These are phyloP conservation scores for Acronicta leporina DNA, from an alignment of 2,888 invertebrate genomes.

Conservation along the genomic window DNA sequence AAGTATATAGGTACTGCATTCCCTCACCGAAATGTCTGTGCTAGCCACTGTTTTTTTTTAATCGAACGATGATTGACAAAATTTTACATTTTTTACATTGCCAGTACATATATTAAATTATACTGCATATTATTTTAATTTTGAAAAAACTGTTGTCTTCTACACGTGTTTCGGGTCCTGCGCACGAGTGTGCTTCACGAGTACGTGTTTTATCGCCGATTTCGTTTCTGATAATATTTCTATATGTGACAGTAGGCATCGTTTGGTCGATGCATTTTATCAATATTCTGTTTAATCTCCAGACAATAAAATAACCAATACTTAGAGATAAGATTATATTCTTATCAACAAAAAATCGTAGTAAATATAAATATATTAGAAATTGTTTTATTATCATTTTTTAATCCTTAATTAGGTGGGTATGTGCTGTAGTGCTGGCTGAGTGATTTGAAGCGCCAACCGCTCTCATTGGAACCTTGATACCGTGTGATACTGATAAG, in stretches of 20 bases:
- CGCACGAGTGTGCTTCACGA: constrained; percentile 7
- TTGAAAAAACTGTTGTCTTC: constrained; percentile 1
- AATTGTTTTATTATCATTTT: constrained; percentile 1
- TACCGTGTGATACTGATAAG: constrained; percentile 62
- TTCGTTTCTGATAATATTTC: constrained; percentile 4
- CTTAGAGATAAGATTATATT: constrained; percentile 16
- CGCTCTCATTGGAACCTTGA: constrained; percentile 68
- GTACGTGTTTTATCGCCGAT: constrained; percentile 34
- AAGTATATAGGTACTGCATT: too few species aligned
- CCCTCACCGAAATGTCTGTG: background rate
- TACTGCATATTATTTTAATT: too few species aligned
- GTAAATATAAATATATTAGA: too few species aligned
- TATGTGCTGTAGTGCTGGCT: constrained; percentile 28
- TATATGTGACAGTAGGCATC: constrained; percentile 3
- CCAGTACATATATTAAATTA: too few species aligned
- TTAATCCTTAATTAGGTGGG: constrained; percentile 8
- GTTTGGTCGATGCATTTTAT: constrained; percentile 13
- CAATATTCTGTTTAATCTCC: constrained; percentile 23
- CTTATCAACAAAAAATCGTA: too few species aligned
- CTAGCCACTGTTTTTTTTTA: background rate
- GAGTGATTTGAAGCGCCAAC: constrained; percentile 37
- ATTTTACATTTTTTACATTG: too few species aligned
- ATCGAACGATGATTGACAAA: too few species aligned
- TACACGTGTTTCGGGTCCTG: constrained; percentile 22
- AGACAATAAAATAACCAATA: constrained; percentile 25